Evolutionary conservation across 2,113 vertebrate species (phyloP), one percentile per base, ranked within the genome.

Genomic region (Aegotheles bennettii): DNA sequence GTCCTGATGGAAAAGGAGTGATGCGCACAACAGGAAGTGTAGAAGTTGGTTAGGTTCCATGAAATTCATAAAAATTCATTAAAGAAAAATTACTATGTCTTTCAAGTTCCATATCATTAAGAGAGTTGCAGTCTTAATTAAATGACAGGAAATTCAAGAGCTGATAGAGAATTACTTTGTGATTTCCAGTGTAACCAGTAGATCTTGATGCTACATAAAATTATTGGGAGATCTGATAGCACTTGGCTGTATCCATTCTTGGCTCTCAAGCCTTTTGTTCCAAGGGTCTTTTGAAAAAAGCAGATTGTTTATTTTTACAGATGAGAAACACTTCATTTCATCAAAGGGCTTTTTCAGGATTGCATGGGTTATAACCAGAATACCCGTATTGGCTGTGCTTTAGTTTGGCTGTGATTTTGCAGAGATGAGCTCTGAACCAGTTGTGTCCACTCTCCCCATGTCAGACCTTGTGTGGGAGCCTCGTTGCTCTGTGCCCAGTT

Each of bases 401-500:
- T 73, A 25, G 20, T 42, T 73, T 24, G 38, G 28, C 50, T 3
- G 0, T 43, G 61, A 48, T 50, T 64, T 80, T 86, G 53, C 71
- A 83, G 71, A 63, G 16, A 18, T 1, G 3, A 71, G 13, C 20
- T 75, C 23, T 35, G 75, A 71, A 51, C 82, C 36, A 9, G 31
- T 24, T 40, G 38, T 74, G 59, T 40, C 31, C 87, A 29, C 3
- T 3, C 42, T 80, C 8, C 23, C 43, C 40, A 20, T 33, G n/a
- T 24, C 70, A 68, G 60, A 61, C 47, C 36, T 53, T 26, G 45
- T 23, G 11, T 8, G 0, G 74, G 50, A 74, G 51, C 60, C 36
- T 42, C 13, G 1, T 57, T 0, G 0, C 36, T 47, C n/a, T 3
- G 2, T 16, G 40, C 26, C 17, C 8, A 0, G n/a, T 61, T 87